Evolutionary conservation across 1,140 invertebrate genomes (phyloP).

Genomic region (Battus philenor): DNA sequence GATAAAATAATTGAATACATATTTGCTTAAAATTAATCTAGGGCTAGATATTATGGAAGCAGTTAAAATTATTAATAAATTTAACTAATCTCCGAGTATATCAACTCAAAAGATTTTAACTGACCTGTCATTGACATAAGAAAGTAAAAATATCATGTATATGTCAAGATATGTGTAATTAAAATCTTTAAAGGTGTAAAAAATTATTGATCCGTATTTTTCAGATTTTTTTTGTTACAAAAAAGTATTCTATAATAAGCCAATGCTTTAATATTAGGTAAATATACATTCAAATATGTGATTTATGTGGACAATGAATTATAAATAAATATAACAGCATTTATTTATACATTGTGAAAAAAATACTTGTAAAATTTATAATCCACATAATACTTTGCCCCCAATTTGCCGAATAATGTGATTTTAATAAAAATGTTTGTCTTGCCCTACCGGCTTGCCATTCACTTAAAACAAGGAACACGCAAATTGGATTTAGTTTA

Average conservation of each 20-base stretch:
- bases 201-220: no score
- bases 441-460: conserved; percentile 30
- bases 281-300: neutral
- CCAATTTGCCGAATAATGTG: neutral
- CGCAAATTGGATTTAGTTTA: neutral
- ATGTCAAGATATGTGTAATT: no score
- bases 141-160: no score
- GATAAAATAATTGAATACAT: no score
- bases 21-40: no score
- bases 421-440: neutral
- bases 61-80: no score
- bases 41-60: no score
- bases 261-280: neutral
- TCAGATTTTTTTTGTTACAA: no score
- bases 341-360: neutral
- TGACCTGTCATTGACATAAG: no score
- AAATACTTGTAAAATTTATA: neutral
- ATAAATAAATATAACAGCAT: neutral
- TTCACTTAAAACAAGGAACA: neutral
- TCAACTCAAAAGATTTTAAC: no score
- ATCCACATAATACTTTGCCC: neutral
- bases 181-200: no score
- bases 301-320: neutral
- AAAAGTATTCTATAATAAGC: neutral
- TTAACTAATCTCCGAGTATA: no score